Conservation (phyloP, 2,888 invertebrate species). For the Orthosia gothica region DNA sequence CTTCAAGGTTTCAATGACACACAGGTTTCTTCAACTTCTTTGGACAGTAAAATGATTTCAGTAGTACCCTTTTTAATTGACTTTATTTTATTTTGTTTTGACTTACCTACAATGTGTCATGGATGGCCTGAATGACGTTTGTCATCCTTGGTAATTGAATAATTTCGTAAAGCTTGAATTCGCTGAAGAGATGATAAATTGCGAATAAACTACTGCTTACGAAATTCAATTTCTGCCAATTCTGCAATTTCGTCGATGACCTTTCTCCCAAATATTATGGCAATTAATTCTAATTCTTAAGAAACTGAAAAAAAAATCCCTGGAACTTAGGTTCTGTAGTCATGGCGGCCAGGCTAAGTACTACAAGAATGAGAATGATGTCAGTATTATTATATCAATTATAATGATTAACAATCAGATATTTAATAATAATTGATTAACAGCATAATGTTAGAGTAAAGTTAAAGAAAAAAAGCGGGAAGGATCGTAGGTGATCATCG, state of each 20-base stretch:
- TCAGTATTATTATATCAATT: neutral
- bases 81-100: conserved; percentile 10
- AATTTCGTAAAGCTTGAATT: neutral
- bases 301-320: too few relatives aligned
- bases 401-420: too few relatives aligned
- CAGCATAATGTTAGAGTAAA: too few relatives aligned
- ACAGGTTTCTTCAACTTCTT: conserved; percentile 28
- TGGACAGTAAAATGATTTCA: conserved; percentile 33
- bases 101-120: conserved; percentile 30
- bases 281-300: neutral
- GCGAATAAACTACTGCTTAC: neutral
- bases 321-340: neutral
- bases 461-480: too few relatives aligned
- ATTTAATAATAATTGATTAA: too few relatives aligned
- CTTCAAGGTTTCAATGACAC: conserved; percentile 55
- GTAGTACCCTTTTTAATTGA: conserved; percentile 23
- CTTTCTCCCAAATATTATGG: neutral
- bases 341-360: neutral
- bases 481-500: too few relatives aligned
- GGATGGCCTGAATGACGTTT: conserved; percentile 6
- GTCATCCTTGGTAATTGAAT: neutral
- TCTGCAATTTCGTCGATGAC: neutral
- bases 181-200: neutral
- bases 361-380: neutral
- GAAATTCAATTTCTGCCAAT: too few relatives aligned